phyloP scores from a whole-genome alignment of 2,113 vertebrate species.

The Nestor notabilis region DNA sequence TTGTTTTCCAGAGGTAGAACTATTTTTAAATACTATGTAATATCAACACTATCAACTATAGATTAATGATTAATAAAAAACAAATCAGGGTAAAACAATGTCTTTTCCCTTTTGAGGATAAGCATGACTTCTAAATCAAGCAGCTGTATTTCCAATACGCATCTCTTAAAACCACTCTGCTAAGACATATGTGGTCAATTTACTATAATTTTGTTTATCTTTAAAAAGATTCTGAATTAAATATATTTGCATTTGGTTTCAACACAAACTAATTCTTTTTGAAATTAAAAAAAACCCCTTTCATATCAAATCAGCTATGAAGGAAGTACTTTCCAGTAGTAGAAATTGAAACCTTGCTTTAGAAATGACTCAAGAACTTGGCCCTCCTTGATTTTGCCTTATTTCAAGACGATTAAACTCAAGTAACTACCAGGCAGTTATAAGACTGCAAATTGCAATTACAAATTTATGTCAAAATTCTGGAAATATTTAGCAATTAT shows the following conservation, averaged over 20 bases:
- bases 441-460: neutral
- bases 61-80: constrained; percentile 36
- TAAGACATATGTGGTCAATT: neutral
- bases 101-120: neutral
- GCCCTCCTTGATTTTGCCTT: neutral
- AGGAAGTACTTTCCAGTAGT: neutral
- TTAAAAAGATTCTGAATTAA: neutral
- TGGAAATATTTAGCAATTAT: neutral
- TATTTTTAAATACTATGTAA: constrained; percentile 25
- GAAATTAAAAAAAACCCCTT: neutral
- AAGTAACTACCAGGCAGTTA: neutral
- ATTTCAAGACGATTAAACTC: neutral
- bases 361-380: neutral
- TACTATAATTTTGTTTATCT: neutral
- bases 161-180: neutral
- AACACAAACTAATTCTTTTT: neutral
- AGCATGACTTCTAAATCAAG: neutral
- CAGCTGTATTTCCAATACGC: neutral
- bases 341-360: neutral
- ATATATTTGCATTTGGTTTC: neutral
- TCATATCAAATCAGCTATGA: neutral
- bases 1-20: constrained; percentile 37
- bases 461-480: neutral
- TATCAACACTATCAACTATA: neutral
- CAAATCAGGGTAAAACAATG: neutral